These are phyloP conservation scores for Phoxinus phoxinus DNA, from an alignment of 2,113 vertebrate genomes.

Conservation along the genomic window DNA sequence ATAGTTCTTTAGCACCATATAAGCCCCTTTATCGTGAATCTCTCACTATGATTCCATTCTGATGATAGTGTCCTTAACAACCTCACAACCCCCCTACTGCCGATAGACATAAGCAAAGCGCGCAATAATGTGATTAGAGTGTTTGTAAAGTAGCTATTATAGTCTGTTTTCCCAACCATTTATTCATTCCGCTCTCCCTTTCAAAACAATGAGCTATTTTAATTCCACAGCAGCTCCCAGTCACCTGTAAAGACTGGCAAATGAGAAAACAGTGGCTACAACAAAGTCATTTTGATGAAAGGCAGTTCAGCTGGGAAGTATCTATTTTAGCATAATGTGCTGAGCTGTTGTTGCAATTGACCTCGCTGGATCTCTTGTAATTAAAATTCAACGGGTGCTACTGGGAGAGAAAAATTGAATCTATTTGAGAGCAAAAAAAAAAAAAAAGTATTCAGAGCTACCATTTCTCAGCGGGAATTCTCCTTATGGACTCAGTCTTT, in stretches of 20 bases:
- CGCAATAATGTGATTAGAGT: conserved; percentile 32
- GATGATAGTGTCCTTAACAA: conserved; percentile 14
- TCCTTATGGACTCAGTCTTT: neutral
- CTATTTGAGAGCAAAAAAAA: conserved; percentile 56
- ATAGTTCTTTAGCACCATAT: no score
- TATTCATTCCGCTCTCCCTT: conserved; percentile 35
- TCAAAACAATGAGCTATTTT: conserved; percentile 54
- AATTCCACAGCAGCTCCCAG: conserved; percentile 30
- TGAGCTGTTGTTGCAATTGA: conserved; percentile 56
- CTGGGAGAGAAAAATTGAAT: conserved; percentile 62
- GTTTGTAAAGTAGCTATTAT: conserved; percentile 45
- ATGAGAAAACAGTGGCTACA: conserved; percentile 24
- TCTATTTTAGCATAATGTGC: conserved; percentile 56
- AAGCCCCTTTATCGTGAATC: neutral
- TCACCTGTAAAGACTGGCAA: conserved; percentile 23
- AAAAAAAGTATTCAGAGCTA: neutral
- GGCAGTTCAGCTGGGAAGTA: conserved; percentile 41
- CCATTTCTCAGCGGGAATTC: neutral
- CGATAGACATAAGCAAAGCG: conserved; percentile 11
- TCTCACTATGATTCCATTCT: conserved; percentile 9
- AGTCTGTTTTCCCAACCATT: conserved; percentile 29
- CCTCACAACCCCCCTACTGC: neutral
- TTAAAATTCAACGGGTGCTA: conserved; percentile 65
- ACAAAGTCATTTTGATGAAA: conserved; percentile 36
- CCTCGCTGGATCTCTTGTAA: conserved; percentile 54